phyloP scores from a whole-genome alignment of 2,113 vertebrate species.

The Eublepharis macularius region DNA sequence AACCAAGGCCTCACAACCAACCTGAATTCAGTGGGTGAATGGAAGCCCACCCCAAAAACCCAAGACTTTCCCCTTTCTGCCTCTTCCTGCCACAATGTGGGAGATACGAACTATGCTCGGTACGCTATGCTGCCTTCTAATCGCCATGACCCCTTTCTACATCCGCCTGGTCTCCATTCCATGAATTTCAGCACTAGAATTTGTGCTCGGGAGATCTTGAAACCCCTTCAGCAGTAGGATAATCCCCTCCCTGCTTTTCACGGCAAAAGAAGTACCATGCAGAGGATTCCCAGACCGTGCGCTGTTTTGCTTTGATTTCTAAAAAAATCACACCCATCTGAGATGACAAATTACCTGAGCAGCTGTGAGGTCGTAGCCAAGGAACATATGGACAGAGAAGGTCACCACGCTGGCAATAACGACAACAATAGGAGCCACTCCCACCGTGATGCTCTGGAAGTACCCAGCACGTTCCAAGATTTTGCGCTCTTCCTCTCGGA shows the following conservation, averaged over 20 bases:
- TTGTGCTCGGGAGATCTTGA: background rate
- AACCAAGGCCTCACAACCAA: too few species aligned
- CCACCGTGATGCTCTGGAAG: slow-evolving; percentile 93
- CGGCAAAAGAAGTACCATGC: background rate
- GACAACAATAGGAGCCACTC: slow-evolving; percentile 90
- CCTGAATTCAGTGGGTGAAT: too few species aligned
- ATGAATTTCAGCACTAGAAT: background rate
- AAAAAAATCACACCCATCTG: background rate
- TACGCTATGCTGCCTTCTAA: background rate
- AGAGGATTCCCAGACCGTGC: background rate
- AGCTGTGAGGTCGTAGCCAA: slow-evolving; percentile 90
- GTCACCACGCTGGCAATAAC: slow-evolving; percentile 93
- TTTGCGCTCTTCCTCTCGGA: slow-evolving; percentile 84
- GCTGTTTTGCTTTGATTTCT: background rate
- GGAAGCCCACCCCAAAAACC: too few species aligned
- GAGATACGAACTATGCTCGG: background rate
- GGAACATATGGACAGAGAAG: slow-evolving; percentile 90
- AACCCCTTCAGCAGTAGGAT: background rate
- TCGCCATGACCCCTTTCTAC: background rate
- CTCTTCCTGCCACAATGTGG: background rate
- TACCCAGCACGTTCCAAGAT: slow-evolving; percentile 88
- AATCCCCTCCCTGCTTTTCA: background rate
- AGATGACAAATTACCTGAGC: slow-evolving; percentile 79
- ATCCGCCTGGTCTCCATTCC: background rate
- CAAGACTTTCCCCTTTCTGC: too few species aligned